phyloP scores from a whole-genome alignment of 2,113 vertebrate genomes.

The Sisor rabdophorus region DNA sequence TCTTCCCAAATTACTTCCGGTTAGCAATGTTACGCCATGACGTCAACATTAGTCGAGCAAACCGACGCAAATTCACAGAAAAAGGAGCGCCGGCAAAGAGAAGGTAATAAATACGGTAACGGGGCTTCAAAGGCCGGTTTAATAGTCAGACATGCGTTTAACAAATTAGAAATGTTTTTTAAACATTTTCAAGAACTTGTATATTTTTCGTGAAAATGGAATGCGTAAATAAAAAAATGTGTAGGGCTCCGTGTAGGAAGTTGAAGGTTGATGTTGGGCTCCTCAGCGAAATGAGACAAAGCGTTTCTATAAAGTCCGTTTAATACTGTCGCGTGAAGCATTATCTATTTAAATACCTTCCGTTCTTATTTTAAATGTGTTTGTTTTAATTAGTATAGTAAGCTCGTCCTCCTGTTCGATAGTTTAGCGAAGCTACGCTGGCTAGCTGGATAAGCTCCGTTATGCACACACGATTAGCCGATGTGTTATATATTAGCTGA shows the following conservation, averaged over 20 bases:
- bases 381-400: not conserved
- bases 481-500: not conserved
- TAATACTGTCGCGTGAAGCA: too few species aligned
- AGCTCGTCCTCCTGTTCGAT: not conserved
- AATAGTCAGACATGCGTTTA: not conserved
- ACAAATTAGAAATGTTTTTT: not conserved
- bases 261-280: not conserved
- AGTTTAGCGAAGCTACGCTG: not conserved
- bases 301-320: not conserved
- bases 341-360: not conserved
- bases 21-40: constrained; percentile 30
- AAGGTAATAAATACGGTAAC: constrained; percentile 32
- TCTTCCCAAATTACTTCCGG: not conserved
- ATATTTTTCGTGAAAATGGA: not conserved
- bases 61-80: constrained; percentile 44
- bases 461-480: constrained; percentile 2
- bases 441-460: constrained; percentile 14
- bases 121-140: not conserved
- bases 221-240: not conserved
- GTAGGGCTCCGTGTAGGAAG: not conserved
- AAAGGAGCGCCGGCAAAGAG: constrained; percentile 44
- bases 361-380: not conserved
- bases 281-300: constrained; percentile 6
- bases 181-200: not conserved
- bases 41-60: constrained; percentile 37